Evolutionary conservation across 2,888 invertebrate species (phyloP).

Genomic region (Hofmannophila pseudospretella): DNA sequence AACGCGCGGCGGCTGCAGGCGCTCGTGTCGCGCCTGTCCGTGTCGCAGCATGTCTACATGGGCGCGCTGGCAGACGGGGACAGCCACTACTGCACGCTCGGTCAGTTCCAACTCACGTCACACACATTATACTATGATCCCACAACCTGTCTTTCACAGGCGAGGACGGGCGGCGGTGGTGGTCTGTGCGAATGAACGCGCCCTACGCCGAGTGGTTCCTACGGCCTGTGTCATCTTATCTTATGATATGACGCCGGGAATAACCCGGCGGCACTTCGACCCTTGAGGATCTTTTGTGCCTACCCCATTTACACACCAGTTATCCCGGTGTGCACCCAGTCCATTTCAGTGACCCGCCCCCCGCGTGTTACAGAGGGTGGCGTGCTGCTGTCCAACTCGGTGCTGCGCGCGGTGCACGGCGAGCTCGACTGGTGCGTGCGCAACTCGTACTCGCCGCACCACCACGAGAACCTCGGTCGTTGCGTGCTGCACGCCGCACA

Average conservation of each 20-base stretch:
- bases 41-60: conserved; percentile 90
- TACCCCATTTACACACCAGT: too few relatives aligned
- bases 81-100: conserved; percentile 82
- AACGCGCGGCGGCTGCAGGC: conserved; percentile 86
- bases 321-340: too few relatives aligned
- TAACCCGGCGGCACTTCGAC: too few relatives aligned
- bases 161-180: too few relatives aligned
- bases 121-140: too few relatives aligned
- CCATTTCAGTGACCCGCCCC: too few relatives aligned
- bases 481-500: conserved; percentile 87
- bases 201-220: too few relatives aligned
- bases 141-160: too few relatives aligned
- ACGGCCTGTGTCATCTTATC: too few relatives aligned
- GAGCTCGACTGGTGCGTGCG: conserved; percentile 94
- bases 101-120: conserved; percentile 57
- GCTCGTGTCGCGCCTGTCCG: conserved; percentile 86
- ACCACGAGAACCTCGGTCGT: conserved; percentile 92
- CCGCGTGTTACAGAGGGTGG: conserved; percentile 84
- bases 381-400: conserved; percentile 91
- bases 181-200: too few relatives aligned
- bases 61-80: conserved; percentile 81
- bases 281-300: too few relatives aligned
- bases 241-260: too few relatives aligned
- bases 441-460: conserved; percentile 88
- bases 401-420: conserved; percentile 85